phyloP scores from a whole-genome alignment of 2,888 invertebrate species.

The Eupithecia vulgata region DNA sequence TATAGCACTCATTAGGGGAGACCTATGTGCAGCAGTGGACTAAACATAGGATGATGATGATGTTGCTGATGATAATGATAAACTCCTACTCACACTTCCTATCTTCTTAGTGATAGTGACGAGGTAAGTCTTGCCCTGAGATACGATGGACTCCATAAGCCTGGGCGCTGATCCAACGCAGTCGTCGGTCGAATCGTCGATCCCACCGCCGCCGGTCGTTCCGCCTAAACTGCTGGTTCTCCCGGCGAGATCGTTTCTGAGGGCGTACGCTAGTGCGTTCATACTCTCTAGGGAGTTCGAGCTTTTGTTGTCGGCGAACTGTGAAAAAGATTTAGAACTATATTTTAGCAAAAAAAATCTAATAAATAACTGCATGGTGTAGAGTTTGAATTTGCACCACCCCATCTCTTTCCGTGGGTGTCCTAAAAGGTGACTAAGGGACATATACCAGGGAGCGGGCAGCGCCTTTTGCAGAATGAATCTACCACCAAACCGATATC shows the following conservation, averaged over 20 bases:
- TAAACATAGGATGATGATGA: too few relatives aligned
- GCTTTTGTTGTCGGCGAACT: constrained; percentile 70
- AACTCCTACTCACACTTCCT: constrained; percentile 65
- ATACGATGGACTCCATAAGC: constrained; percentile 77
- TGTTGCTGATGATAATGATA: too few relatives aligned
- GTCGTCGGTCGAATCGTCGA: constrained; percentile 54
- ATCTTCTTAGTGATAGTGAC: constrained; percentile 75
- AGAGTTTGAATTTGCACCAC: too few relatives aligned
- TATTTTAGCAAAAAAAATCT: background rate
- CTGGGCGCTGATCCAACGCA: constrained; percentile 61
- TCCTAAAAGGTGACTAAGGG: too few relatives aligned
- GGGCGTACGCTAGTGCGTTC: constrained; percentile 61
- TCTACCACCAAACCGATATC: too few relatives aligned
- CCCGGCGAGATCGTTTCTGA: constrained; percentile 52
- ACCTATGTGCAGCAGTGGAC: too few relatives aligned
- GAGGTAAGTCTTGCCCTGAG: constrained; percentile 75
- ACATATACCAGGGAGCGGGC: too few relatives aligned
- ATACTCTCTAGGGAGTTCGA: constrained; percentile 66
- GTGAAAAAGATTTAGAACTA: background rate
- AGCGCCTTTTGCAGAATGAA: too few relatives aligned
- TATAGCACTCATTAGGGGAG: too few relatives aligned
- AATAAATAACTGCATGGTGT: too few relatives aligned
- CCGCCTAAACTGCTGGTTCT: constrained; percentile 49
- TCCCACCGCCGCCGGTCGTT: constrained; percentile 41
- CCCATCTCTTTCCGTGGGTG: too few relatives aligned